These are phyloP conservation scores for Macrotus californicus DNA, from an alignment of 2,113 vertebrate genomes.

Conservation along the genomic window DNA sequence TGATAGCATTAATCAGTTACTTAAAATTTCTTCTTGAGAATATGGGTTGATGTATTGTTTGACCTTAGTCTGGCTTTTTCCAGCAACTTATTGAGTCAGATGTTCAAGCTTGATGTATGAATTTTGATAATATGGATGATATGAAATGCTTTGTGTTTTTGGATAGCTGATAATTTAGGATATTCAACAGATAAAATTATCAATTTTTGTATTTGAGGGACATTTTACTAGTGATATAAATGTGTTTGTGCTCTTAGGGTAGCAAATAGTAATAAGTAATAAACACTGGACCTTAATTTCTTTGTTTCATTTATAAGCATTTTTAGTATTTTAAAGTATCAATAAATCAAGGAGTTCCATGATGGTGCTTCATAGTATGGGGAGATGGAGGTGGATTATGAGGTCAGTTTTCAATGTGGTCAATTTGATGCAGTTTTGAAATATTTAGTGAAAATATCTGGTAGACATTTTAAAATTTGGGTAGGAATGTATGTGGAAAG, in stretches of 20 bases:
- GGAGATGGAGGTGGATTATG: not conserved
- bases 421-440: constrained; percentile 8
- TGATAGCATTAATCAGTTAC: not conserved
- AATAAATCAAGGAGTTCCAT: not conserved
- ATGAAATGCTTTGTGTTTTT: constrained; percentile 28
- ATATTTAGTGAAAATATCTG: not conserved
- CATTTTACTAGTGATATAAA: constrained; percentile 3
- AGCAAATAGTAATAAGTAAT: not conserved
- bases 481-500: not conserved
- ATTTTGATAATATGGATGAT: constrained; percentile 16
- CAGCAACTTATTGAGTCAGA: not conserved
- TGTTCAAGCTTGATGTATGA: constrained; percentile 27
- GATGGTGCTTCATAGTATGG: not conserved
- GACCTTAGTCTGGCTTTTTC: constrained; percentile 26
- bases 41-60: constrained; percentile 26
- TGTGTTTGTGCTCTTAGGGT: not conserved
- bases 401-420: constrained; percentile 16
- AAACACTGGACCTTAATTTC: not conserved
- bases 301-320: not conserved
- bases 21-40: not conserved
- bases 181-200: constrained; percentile 20
- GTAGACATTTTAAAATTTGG: constrained; percentile 6
- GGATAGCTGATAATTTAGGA: not conserved
- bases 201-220: constrained; percentile 12
- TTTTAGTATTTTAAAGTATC: constrained; percentile 35